Percentiles rank a stretch among this genome's conserved stretches.
These are phyloP conservation scores for Philhelius pedissequus DNA, from an alignment of 2,888 invertebrate species.

Conservation along the genomic window DNA sequence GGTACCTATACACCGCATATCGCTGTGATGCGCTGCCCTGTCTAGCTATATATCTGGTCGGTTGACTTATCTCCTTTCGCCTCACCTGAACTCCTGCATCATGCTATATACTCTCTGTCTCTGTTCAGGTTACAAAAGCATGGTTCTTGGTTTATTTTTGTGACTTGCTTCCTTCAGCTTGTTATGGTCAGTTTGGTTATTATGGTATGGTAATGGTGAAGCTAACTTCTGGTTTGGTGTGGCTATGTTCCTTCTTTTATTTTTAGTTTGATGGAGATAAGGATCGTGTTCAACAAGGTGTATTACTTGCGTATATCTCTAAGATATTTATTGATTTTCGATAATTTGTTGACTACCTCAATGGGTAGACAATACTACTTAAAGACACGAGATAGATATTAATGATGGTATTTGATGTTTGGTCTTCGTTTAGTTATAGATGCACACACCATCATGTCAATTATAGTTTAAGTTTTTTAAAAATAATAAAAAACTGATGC, in stretches of 20 bases:
- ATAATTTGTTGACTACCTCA: slow-evolving; percentile 79
- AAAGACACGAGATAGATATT: slow-evolving; percentile 68
- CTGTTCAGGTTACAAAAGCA: slow-evolving; percentile 51
- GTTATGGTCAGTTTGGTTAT: slow-evolving; percentile 16
- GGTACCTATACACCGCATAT: slow-evolving; percentile 16
- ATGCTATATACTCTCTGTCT: too few species aligned
- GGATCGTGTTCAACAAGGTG: slow-evolving; percentile 79
- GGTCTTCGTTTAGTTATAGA: not conserved
- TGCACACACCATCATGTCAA: not conserved
- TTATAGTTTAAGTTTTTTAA: not conserved
- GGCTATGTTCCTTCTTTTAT: not conserved
- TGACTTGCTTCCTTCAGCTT: not conserved
- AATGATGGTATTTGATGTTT: slow-evolving; percentile 63
- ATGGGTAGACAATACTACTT: slow-evolving; percentile 74
- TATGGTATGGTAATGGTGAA: slow-evolving; percentile 25
- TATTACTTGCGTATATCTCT: slow-evolving; percentile 76
- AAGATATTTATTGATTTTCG: slow-evolving; percentile 78
- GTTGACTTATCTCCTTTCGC: not conserved
- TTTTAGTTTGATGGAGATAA: slow-evolving; percentile 73
- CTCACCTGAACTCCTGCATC: not conserved
- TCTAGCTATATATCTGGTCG: not conserved
- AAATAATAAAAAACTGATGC: not conserved
- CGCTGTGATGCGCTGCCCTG: not conserved
- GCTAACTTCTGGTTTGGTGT: slow-evolving; percentile 51
- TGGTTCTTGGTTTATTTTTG: slow-evolving; percentile 31